Base-by-base conservation (phyloP, 2,888 invertebrate genomes). In the Coremacera marginata region DNA sequence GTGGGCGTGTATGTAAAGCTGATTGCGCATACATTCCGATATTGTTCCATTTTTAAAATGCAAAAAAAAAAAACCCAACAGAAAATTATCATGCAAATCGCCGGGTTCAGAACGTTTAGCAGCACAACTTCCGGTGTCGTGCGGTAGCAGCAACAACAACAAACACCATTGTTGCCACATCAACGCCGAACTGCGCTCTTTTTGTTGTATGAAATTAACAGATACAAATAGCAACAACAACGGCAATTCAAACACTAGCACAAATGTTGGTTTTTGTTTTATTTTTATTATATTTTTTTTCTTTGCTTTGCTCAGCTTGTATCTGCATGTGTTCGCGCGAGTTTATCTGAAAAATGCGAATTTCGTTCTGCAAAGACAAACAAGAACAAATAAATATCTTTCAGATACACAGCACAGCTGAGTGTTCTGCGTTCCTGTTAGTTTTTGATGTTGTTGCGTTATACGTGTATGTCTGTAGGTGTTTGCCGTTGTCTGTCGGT, bases 81-180 rank as follows among this genome's bases (percentile, higher is more conserved):
- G 14, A 44, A 44, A 44, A 44, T 44, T 11, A 44, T 44, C 44
- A 44, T 44, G 44, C 44, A 44, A 44, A 44, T 44, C 44, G 44
- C 44, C 44, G 44, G 44, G 14, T 44, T 44, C 44, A 44, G 44
- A 44, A 67, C 11, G 22, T 67, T 67, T 44, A 67, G 67, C 67
- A 67, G 67, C 67, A 37, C 49, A 67, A 22, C 67, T 67, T 67
- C 67, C 67, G 67, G 67, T 60, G 60, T 25, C 60, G 60, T 25
- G 60, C 60, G 16, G 60, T 8, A 60, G 27, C 60, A 60, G 14
- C 44, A 44, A 44, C 14, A 44, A 14, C 11, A 11, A 44, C 11
- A 44, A 14, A 2, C 44, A 44, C 14, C 44, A 44, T 44, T 3
- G 44, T 14, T 44, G 44, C 44, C 44, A 14, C 44, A 44, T 11